A percentile compares a stretch with the other conserved stretches of the same genome.
Conservation (phyloP, 1,140 invertebrate species). For the Sarcophaga bullata region DNA sequence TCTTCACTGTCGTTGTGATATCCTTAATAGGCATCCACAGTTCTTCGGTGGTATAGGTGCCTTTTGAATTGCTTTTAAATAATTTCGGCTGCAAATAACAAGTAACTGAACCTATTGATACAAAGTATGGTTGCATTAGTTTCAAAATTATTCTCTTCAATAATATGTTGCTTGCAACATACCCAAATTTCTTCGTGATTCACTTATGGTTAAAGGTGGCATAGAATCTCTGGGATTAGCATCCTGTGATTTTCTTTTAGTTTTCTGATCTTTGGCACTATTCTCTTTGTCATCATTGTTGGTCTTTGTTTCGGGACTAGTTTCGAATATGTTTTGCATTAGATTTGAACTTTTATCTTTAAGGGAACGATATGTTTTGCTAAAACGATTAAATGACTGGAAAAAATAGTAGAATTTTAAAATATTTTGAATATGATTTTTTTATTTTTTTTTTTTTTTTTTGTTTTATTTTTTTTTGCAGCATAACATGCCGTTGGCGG, state of each 20-base stretch:
- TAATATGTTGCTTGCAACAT: not conserved
- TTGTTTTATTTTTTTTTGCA: not conserved
- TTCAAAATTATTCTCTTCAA: not conserved
- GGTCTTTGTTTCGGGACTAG: constrained; percentile 39
- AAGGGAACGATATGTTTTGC: constrained; percentile 62
- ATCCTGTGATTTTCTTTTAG: constrained; percentile 51
- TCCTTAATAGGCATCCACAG: constrained; percentile 79
- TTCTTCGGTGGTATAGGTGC: constrained; percentile 79
- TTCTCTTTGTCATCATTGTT: constrained; percentile 45
- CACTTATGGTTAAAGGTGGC: constrained; percentile 59
- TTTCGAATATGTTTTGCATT: constrained; percentile 55
- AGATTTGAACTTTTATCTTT: constrained; percentile 57
- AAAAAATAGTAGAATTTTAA: constrained; percentile 40
- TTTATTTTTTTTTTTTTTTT: not conserved
- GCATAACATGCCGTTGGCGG: constrained; percentile 56
- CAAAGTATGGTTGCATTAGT: not conserved
- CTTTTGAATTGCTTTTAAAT: too few species aligned
- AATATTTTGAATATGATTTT: too few species aligned
- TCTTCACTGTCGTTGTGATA: constrained; percentile 68
- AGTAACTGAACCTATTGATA: constrained; percentile 72
- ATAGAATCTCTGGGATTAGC: constrained; percentile 54
- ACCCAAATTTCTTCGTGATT: constrained; percentile 62
- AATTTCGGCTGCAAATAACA: constrained; percentile 76
- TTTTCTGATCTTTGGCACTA: constrained; percentile 40
- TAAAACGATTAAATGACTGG: constrained; percentile 62